phyloP scores from a whole-genome alignment of 2,113 vertebrate species.

The Dendrocopos noguchii region DNA sequence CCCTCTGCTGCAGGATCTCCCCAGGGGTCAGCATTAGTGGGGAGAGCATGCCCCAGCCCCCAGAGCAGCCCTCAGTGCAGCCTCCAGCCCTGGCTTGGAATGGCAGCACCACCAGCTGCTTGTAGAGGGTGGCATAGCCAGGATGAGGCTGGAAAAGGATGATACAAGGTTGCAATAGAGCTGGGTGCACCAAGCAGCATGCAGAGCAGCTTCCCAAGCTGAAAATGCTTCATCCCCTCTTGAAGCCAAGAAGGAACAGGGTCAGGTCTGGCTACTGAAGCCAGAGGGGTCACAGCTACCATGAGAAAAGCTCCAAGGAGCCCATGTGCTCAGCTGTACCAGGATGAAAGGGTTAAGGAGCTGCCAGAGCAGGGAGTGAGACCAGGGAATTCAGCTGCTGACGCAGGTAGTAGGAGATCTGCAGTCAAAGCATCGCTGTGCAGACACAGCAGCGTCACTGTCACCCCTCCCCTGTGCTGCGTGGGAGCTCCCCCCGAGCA shows the following conservation, averaged over 20 bases:
- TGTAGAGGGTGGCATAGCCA: neutral
- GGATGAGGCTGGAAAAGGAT: neutral
- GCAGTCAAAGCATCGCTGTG: slow-evolving; percentile 3
- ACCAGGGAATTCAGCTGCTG: slow-evolving; percentile 57
- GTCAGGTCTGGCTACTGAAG: fast-evolving
- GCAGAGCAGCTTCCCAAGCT: neutral
- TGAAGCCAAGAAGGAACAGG: fast-evolving
- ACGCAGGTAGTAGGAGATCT: slow-evolving; percentile 60
- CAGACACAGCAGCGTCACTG: neutral
- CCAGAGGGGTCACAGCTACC: neutral
- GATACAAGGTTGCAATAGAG: fast-evolving
- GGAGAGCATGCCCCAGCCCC: fast-evolving
- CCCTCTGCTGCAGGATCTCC: neutral
- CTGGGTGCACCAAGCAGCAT: neutral
- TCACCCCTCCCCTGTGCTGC: neutral
- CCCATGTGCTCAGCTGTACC: neutral
- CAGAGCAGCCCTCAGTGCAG: neutral
- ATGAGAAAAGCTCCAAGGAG: fast-evolving
- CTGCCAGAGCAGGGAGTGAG: neutral
- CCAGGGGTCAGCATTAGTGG: fast-evolving
- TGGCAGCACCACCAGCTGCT: neutral
- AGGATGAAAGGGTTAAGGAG: slow-evolving; percentile 44
- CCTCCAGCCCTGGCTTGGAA: no score
- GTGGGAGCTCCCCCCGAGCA: neutral
- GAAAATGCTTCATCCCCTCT: neutral